A percentile compares a stretch with the other conserved stretches of the same genome.
phyloP scores from a whole-genome alignment of 2,888 invertebrate species.

The Agrochola lota region DNA sequence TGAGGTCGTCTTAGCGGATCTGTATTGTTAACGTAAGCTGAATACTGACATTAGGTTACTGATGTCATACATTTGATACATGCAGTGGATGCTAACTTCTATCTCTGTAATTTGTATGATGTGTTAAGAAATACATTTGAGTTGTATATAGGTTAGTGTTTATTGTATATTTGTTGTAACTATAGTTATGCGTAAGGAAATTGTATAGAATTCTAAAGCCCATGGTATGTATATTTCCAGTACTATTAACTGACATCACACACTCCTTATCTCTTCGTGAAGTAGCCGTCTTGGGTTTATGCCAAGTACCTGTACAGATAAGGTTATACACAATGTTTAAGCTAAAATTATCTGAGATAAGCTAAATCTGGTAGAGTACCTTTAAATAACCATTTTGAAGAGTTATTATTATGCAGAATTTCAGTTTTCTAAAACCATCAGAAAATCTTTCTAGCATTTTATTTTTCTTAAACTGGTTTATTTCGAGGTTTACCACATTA shows the following conservation, averaged over 20 bases:
- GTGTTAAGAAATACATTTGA: background rate
- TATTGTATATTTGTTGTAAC: background rate
- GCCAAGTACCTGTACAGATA: slow-evolving; percentile 28
- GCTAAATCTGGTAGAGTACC: background rate
- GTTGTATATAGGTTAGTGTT: background rate
- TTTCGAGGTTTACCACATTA: slow-evolving; percentile 2
- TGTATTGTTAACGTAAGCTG: slow-evolving; percentile 66
- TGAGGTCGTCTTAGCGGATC: slow-evolving; percentile 86
- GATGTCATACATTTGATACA: slow-evolving; percentile 57
- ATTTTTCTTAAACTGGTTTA: background rate
- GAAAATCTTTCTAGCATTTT: background rate
- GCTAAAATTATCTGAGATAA: background rate
- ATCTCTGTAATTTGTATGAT: background rate
- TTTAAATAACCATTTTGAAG: background rate
- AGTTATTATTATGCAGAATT: background rate
- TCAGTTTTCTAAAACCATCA: background rate
- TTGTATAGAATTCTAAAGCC: background rate
- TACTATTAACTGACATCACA: background rate
- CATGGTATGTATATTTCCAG: background rate
- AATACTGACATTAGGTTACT: slow-evolving; percentile 57
- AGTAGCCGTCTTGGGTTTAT: slow-evolving; percentile 12
- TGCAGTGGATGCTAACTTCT: slow-evolving; percentile 41
- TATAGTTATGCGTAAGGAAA: background rate
- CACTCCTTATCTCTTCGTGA: background rate
- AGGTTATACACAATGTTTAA: slow-evolving; percentile 10